Evolutionary conservation across 1,140 invertebrate genomes (phyloP), one percentile per base, ranked within the genome.

Genomic region (Aphelenchoides avenae): DNA sequence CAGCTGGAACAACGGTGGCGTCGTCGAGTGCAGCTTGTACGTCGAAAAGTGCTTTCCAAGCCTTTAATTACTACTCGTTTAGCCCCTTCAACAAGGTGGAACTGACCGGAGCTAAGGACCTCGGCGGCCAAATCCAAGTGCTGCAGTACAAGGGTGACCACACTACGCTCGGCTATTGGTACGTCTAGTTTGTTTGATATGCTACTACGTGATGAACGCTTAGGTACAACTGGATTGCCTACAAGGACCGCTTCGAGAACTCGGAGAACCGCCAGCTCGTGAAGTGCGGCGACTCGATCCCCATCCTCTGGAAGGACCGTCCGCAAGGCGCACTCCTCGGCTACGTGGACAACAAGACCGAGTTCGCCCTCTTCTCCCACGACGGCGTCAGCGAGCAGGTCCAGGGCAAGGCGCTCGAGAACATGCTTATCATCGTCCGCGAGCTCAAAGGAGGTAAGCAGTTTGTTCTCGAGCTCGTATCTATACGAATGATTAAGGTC

Each of bases 381-480:
- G 52, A 67, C 33, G 54, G 54, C n/a, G 46, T 56, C 30, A 29
- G 53, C 4, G 54, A 64, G 22, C 20, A 66, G 41, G 31, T 71
- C 26, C 50, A 34, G 29, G 64, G 64, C 7, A 18, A 29, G 7
- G 64, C 50, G 15, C 61, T 67, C 9, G 47, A 37, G 46, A 44
- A 67, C 20, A 71, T 67, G 67, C 29, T 61, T 20, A 71, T 67
- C 50, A 67, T 67, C 43, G 63, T 68, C 4, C 60, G 64, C 11
- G 49, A 67, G 6, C 30, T 49, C 22, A 71, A 64, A 36, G 52
- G 52, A n/a, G 52, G n/a, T n/a, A n/a, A n/a, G n/a, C n/a, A n/a
- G n/a, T n/a, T n/a, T n/a, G n/a, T n/a, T n/a, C n/a, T n/a, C n/a
- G n/a, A n/a, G n/a, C n/a, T n/a, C n/a, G n/a, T n/a, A n/a, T n/a